phyloP scores from a whole-genome alignment of 2,113 vertebrate genomes.

The Pelusios castaneus region DNA sequence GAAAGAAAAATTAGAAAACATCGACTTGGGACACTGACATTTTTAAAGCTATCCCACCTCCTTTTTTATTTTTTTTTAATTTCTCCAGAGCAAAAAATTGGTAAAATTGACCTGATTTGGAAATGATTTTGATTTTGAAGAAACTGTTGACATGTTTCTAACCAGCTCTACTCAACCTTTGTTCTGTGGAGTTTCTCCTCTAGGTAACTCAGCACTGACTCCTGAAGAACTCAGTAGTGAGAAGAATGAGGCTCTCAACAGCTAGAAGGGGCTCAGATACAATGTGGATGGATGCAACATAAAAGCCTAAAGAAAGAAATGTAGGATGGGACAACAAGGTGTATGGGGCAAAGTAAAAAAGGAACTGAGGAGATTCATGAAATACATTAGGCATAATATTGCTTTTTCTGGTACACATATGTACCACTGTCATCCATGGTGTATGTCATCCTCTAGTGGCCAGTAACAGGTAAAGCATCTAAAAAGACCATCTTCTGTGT shows the following conservation, averaged over 20 bases:
- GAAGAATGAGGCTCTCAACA: not conserved
- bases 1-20: not conserved
- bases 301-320: not conserved
- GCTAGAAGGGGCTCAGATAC: not conserved
- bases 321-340: not conserved
- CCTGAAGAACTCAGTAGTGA: not conserved
- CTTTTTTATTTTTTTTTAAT: not conserved
- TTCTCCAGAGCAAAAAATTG: not conserved
- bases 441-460: not conserved
- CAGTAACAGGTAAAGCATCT: not conserved
- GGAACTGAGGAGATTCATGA: not conserved
- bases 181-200: not conserved
- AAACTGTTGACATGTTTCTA: not conserved
- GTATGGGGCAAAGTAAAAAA: not conserved
- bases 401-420: fast-evolving
- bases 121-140: not conserved
- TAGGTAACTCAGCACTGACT: not conserved
- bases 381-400: not conserved
- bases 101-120: not conserved
- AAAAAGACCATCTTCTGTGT: not conserved
- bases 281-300: not conserved
- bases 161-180: not conserved
- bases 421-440: not conserved
- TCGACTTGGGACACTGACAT: not conserved
- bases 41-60: not conserved